A percentile compares a stretch with the other conserved stretches of the same genome.
phyloP scores from a whole-genome alignment of 2,888 invertebrate genomes.

The Euplagia quadripunctaria region DNA sequence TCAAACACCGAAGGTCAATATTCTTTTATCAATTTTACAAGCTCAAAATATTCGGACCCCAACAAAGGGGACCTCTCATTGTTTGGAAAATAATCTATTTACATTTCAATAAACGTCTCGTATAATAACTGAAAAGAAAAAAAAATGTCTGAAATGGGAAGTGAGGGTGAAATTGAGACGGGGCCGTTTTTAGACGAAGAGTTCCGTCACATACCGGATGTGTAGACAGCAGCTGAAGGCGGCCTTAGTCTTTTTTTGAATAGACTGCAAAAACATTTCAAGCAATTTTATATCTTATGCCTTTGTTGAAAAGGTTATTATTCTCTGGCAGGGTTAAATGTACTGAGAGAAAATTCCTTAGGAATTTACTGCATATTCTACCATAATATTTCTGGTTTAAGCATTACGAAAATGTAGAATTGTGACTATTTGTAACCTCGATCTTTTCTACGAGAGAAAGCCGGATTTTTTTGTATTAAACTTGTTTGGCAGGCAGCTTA shows the following conservation, averaged over 20 bases:
- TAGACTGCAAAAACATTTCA: conserved; percentile 21
- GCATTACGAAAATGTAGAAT: conserved; percentile 27
- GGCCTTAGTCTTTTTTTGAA: conserved; percentile 49
- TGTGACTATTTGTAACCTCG: conserved; percentile 24
- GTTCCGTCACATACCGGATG: conserved; percentile 56
- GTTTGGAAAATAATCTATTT: conserved; percentile 47
- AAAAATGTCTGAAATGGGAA: conserved; percentile 53
- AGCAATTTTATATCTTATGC: conserved; percentile 24
- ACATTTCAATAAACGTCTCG: conserved; percentile 40
- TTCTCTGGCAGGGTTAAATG: conserved; percentile 8
- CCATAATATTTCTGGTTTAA: conserved; percentile 34
- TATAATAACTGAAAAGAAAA: conserved; percentile 37
- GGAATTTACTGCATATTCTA: conserved; percentile 25
- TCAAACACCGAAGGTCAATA: conserved; percentile 24
- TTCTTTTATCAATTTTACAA: conserved; percentile 35
- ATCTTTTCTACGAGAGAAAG: not conserved
- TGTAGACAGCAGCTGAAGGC: conserved; percentile 58
- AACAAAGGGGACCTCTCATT: conserved; percentile 26
- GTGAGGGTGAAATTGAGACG: conserved; percentile 62
- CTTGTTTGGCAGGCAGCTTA: not conserved
- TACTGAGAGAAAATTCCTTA: conserved; percentile 25
- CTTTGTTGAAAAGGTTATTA: conserved; percentile 21
- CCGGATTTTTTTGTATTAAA: conserved; percentile 1
- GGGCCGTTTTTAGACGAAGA: conserved; percentile 45
- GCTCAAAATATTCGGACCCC: conserved; percentile 20